A percentile compares a stretch with the other conserved stretches of the same genome.
Conservation (phyloP, 2,888 invertebrate genomes). For the Beris chalybata region DNA sequence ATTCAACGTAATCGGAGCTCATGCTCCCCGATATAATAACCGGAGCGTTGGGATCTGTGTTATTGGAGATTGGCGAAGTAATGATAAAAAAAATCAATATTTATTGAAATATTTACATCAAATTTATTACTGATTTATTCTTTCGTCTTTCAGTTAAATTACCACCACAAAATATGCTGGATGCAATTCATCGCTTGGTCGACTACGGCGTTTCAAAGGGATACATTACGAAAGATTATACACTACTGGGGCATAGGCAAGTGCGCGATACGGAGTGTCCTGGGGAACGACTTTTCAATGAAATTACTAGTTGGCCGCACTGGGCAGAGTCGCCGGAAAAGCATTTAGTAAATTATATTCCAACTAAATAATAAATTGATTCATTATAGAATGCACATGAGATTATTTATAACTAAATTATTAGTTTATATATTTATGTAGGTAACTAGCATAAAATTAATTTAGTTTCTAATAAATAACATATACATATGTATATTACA, state of each 20-base stretch:
- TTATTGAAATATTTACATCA: background rate
- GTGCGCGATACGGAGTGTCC: constrained; percentile 69
- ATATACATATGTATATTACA: too few relatives aligned
- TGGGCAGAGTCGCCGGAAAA: constrained; percentile 52
- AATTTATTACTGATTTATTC: background rate
- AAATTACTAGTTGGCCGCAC: constrained; percentile 67
- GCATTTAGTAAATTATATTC: too few relatives aligned
- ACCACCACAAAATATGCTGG: constrained; percentile 64
- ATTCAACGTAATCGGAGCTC: constrained; percentile 70
- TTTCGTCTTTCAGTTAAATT: constrained; percentile 57
- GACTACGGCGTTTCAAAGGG: constrained; percentile 64
- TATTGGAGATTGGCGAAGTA: constrained; percentile 73
- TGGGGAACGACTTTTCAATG: constrained; percentile 62
- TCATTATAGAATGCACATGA: too few relatives aligned
- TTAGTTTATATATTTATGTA: too few relatives aligned
- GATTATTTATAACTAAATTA: too few relatives aligned
- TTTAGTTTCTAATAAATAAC: too few relatives aligned
- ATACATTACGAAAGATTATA: constrained; percentile 62
- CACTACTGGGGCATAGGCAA: constrained; percentile 67
- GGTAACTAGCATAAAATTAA: too few relatives aligned
- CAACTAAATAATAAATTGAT: too few relatives aligned
- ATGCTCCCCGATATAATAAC: constrained; percentile 68
- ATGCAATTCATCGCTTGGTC: constrained; percentile 63
- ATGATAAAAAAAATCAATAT: constrained; percentile 40
- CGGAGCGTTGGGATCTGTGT: constrained; percentile 71